Evolutionary conservation across 2,888 invertebrate genomes (phyloP).

Genomic region (Hipparchia semele): DNA sequence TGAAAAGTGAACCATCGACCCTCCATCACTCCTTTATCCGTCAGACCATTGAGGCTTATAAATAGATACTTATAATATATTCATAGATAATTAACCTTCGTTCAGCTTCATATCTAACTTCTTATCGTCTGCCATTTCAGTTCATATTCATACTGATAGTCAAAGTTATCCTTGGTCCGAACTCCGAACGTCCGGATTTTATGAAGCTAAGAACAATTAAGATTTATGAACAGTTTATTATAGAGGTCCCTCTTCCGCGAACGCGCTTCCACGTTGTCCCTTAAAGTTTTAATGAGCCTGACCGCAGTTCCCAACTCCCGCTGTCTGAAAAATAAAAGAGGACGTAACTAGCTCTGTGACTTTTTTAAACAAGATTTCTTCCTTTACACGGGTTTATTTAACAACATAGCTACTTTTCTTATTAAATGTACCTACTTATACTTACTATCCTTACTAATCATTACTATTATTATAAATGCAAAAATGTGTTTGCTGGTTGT

Average conservation of each 20-base stretch:
- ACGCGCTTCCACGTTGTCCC: conserved; percentile 17
- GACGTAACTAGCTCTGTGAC: conserved; percentile 32
- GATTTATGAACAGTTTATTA: conserved; percentile 33
- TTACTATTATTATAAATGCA: no score
- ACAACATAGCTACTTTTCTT: neutral
- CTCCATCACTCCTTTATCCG: no score
- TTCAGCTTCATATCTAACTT: neutral
- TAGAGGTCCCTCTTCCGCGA: conserved; percentile 10
- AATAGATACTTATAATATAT: no score
- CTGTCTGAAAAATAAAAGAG: conserved; percentile 49
- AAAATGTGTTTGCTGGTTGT: no score
- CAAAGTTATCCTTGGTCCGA: conserved; percentile 27
- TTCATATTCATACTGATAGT: conserved; percentile 31
- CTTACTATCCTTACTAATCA: no score
- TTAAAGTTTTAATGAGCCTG: conserved; percentile 43
- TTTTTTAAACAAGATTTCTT: neutral
- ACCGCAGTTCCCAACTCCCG: conserved; percentile 38
- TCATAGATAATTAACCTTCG: neutral
- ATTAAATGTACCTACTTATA: no score
- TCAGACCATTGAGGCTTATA: no score
- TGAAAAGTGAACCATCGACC: no score
- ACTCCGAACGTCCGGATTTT: conserved; percentile 26
- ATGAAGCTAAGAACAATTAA: conserved; percentile 25
- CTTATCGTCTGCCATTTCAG: conserved; percentile 28
- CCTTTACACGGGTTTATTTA: no score